Percentiles rank a stretch among this genome's conserved stretches.
Evolutionary conservation across 2,888 invertebrate species (phyloP).

Genomic region (Alloplasta piceator): DNA sequence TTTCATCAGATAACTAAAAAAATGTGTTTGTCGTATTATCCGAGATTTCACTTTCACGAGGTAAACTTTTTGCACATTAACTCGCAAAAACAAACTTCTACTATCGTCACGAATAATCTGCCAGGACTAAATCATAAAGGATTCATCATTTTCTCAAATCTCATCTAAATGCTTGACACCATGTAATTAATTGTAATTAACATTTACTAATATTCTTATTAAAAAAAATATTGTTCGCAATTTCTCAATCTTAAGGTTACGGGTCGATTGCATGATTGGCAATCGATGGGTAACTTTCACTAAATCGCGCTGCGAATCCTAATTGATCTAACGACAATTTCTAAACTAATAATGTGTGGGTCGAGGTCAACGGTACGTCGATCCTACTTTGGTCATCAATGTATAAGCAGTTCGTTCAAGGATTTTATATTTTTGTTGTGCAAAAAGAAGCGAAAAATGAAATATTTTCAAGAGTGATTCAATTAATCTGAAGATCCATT

Average conservation of each 20-base stretch:
- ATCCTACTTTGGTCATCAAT: not conserved
- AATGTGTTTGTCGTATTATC: too few relatives aligned
- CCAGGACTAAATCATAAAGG: too few relatives aligned
- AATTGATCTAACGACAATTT: constrained; percentile 33
- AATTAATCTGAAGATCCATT: too few relatives aligned
- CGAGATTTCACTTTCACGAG: too few relatives aligned
- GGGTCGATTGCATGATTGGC: constrained; percentile 2
- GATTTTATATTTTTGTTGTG: constrained; percentile 16
- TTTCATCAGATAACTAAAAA: too few relatives aligned
- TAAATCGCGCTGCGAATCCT: constrained; percentile 23
- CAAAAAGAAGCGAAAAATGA: constrained; percentile 3
- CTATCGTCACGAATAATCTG: too few relatives aligned
- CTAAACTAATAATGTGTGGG: constrained; percentile 35
- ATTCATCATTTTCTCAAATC: too few relatives aligned
- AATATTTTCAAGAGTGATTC: too few relatives aligned
- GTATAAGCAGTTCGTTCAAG: constrained; percentile 6
- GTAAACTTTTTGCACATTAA: too few relatives aligned
- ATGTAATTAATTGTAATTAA: too few relatives aligned
- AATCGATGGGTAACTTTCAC: constrained; percentile 41
- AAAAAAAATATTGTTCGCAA: not conserved
- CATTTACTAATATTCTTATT: not conserved
- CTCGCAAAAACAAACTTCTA: too few relatives aligned
- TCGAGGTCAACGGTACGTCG: constrained; percentile 27
- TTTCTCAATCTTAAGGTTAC: constrained; percentile 1
- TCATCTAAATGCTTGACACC: too few relatives aligned